Percentiles rank a stretch among this genome's conserved stretches.
These are phyloP conservation scores for Prinia subflava DNA, from an alignment of 2,113 vertebrate species.

Conservation along the genomic window DNA sequence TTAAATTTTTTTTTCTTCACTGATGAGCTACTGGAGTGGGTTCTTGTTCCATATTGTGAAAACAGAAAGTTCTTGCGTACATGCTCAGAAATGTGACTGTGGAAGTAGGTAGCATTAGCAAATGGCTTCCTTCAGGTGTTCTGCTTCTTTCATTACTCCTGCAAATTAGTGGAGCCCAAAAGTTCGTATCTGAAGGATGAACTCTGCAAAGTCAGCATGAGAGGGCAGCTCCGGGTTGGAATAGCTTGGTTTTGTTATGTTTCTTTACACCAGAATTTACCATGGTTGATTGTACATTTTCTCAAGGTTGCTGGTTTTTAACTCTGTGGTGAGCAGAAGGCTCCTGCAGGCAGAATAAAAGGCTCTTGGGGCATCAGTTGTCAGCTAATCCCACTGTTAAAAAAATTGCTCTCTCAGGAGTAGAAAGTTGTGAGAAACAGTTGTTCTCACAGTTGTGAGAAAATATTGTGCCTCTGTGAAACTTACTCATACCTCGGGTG, in stretches of 20 bases:
- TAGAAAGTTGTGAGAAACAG: not conserved
- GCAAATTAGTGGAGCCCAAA: not conserved
- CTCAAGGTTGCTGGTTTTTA: not conserved
- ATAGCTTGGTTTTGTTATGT: accelerated
- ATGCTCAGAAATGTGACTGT: not conserved
- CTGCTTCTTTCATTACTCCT: not conserved
- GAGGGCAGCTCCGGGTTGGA: not conserved
- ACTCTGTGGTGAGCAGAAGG: not conserved
- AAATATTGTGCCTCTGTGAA: not conserved
- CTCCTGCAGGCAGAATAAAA: not conserved
- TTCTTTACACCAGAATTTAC: not conserved
- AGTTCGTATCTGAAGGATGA: not conserved
- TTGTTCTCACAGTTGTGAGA: not conserved
- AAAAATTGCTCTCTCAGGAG: not conserved
- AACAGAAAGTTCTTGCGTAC: not conserved
- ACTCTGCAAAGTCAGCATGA: not conserved
- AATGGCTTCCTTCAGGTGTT: not conserved
- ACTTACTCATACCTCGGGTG: too few relatives aligned
- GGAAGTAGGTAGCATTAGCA: not conserved
- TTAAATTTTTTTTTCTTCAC: not conserved
- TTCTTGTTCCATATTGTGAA: not conserved
- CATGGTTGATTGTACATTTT: not conserved
- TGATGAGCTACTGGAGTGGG: not conserved
- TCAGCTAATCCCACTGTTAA: not conserved
- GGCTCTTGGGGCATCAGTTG: not conserved